phyloP scores from a whole-genome alignment of 2,797 vertebrate species.

The Argyrosomus regius region DNA sequence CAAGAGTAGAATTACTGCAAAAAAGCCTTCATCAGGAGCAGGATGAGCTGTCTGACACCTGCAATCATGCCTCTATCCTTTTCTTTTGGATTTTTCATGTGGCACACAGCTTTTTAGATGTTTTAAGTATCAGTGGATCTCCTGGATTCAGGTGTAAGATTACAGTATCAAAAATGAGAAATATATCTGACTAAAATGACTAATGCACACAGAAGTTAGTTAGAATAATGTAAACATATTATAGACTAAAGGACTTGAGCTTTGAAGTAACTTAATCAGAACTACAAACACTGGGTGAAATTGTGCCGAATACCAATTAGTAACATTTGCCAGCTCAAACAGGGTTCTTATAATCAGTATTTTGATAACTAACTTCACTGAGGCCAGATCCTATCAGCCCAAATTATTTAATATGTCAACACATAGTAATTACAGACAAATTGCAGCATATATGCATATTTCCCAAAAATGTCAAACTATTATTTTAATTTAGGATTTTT shows the following conservation, averaged over 20 bases:
- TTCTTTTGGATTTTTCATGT: too few species aligned
- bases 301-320: neutral
- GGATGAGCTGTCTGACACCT: neutral
- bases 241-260: neutral
- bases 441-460: neutral
- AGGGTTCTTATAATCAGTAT: neutral
- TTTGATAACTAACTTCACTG: neutral
- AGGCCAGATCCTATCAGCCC: neutral
- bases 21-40: neutral
- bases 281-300: neutral
- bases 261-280: neutral
- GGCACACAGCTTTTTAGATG: neutral
- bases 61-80: neutral
- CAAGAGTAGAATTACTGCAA: neutral
- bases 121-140: neutral
- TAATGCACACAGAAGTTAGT: neutral
- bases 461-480: conserved; percentile 4
- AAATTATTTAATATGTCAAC: neutral
- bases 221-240: neutral
- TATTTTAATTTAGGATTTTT: conserved; percentile 7
- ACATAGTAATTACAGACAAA: neutral
- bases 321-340: neutral
- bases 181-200: neutral
- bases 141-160: neutral
- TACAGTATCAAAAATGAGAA: neutral